A percentile compares a stretch with the other conserved stretches of the same genome.
phyloP scores from a whole-genome alignment of 2,113 vertebrate genomes.

The Chrysemys picta region DNA sequence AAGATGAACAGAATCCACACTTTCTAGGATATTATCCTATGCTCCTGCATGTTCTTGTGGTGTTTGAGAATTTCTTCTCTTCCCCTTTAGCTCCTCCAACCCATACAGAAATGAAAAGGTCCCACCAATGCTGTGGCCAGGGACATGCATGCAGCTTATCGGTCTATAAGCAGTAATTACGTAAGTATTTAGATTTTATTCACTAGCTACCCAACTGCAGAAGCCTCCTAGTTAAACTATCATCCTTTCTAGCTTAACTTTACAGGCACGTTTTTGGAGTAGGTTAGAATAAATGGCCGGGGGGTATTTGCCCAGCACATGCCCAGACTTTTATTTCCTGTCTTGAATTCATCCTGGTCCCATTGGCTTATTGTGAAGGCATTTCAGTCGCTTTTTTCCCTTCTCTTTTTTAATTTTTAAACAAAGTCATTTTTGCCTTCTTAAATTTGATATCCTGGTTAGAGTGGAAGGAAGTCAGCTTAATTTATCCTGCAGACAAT shows the following conservation, averaged over 20 bases:
- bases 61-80: not conserved
- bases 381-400: not conserved
- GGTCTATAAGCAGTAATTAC: not conserved
- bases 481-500: not conserved
- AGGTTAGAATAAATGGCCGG: not conserved
- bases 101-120: not conserved
- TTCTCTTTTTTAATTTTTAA: not conserved
- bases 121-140: not conserved
- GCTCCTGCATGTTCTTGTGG: accelerated
- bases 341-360: not conserved
- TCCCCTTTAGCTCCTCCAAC: not conserved
- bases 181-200: not conserved
- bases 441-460: not conserved
- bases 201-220: not conserved
- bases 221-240: not conserved
- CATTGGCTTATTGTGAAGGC: not conserved
- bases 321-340: not conserved
- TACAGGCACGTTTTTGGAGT: not conserved
- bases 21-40: not conserved
- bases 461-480: not conserved
- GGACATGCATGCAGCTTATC: not conserved
- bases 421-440: not conserved
- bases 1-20: not conserved
- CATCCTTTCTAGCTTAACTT: not conserved
- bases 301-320: not conserved